These are phyloP conservation scores for Cyanoderma ruficeps DNA, from an alignment of 2,113 vertebrate genomes.

Conservation along the genomic window DNA sequence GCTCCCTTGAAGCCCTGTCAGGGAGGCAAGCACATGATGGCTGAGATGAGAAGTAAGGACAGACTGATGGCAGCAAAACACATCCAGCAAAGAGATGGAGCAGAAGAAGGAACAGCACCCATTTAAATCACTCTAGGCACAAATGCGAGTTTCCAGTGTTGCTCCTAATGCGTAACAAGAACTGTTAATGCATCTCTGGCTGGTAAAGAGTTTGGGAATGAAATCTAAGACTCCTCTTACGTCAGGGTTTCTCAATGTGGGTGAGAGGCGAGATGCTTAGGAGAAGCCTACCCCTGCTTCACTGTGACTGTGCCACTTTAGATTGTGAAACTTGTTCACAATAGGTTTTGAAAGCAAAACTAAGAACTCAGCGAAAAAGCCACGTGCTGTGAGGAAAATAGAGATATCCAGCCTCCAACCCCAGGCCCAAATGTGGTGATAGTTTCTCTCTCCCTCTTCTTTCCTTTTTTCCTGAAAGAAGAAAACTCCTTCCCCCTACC, in stretches of 20 bases:
- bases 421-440: neutral
- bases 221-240: neutral
- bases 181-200: neutral
- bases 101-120: neutral
- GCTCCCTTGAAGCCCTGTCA: neutral
- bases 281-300: neutral
- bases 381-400: neutral
- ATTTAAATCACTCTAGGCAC: neutral
- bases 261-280: neutral
- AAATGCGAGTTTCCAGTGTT: rapidly evolving
- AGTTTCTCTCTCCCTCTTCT: neutral
- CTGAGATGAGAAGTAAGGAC: neutral
- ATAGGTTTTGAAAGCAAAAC: slow-evolving; percentile 1
- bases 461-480: neutral
- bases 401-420: neutral
- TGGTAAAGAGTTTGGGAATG: neutral
- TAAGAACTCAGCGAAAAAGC: neutral
- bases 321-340: neutral
- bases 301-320: neutral
- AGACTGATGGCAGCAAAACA: neutral
- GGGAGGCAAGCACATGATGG: neutral
- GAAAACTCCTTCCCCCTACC: neutral
- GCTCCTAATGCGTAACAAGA: neutral
- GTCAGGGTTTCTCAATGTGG: neutral
- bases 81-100: neutral